Percentiles rank a stretch among this genome's conserved stretches.
These are phyloP conservation scores for Zaprionus davidi DNA, from an alignment of 1,140 invertebrate species.

Conservation along the genomic window DNA sequence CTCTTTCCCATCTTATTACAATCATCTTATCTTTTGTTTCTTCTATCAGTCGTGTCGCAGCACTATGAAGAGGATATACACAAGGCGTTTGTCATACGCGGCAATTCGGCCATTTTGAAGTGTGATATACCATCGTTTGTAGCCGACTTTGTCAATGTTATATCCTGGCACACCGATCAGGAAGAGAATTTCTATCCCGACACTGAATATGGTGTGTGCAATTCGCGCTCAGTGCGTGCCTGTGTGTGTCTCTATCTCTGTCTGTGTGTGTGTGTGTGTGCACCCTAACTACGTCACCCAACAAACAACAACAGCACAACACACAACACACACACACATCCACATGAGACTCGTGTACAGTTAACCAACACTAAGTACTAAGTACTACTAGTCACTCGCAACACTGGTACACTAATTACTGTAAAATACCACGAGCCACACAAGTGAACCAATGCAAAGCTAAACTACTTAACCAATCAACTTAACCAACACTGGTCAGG, in stretches of 20 bases:
- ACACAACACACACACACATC: slow-evolving; percentile 26
- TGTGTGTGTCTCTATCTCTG: slow-evolving; percentile 19
- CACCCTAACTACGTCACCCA: slow-evolving; percentile 46
- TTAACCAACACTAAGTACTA: slow-evolving; percentile 67
- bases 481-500: slow-evolving; percentile 73
- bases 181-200: slow-evolving; percentile 88
- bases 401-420: slow-evolving; percentile 57
- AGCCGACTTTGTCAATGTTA: slow-evolving; percentile 94
- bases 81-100: slow-evolving; percentile 95
- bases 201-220: slow-evolving; percentile 87
- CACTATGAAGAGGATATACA: slow-evolving; percentile 94
- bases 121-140: slow-evolving; percentile 97
- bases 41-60: slow-evolving; percentile 90
- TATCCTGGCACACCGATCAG: slow-evolving; percentile 94
- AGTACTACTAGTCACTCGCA: slow-evolving; percentile 52
- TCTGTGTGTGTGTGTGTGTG: slow-evolving; percentile 40
- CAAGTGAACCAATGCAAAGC: slow-evolving; percentile 32
- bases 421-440: slow-evolving; percentile 56
- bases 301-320: slow-evolving; percentile 44
- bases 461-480: slow-evolving; percentile 68
- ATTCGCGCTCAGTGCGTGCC: not conserved
- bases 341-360: slow-evolving; percentile 52
- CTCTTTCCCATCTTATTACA: slow-evolving; percentile 27
- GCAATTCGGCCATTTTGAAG: slow-evolving; percentile 95
- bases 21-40: slow-evolving; percentile 55